Base-by-base conservation (phyloP, 2,797 vertebrate genomes). In the Siniperca undulata region DNA sequence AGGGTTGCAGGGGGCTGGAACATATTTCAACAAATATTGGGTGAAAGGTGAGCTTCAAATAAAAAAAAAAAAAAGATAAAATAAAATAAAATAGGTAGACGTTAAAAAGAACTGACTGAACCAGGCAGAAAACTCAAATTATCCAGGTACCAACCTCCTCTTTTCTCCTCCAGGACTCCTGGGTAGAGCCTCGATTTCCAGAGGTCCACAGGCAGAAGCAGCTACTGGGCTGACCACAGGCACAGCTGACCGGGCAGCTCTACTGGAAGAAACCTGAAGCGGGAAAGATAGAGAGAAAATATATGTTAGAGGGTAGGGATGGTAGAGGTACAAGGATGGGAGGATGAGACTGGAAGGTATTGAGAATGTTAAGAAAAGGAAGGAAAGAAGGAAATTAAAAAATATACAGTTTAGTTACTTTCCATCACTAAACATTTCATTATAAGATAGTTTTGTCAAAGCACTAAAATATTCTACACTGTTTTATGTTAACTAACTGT, bases 111-210 rank as follows among this genome's bases (percentile, higher is more conserved):
- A 67, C 9, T 0, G 9, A 40, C 42, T 50, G 19, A 74, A 72
- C 1, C 2, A 53, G 9, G 5, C 2, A 3, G 7, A 62, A 65
- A 36, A 50, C 0, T 20, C 1, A 30, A 48, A 64, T 52, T 7
- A 34, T 16, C 5, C 7, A n/a, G 58, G 62, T 22, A 90, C 96
- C 53, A 91, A 99, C 98, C 98, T 97, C 92, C 97, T 97, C 88
- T 96, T 97, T 86, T 97, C 97, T 24, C 89, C 92, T 80, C 96
- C 96, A 2, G 97, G 97, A 90, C 96, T 98, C 77, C 95, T 94
- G 65, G 97, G 96, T 69, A 98, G 94, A 86, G 96, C 95, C 88
- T 97, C 97, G 60, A 97, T 97, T 91, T 98, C 97, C 88, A 98
- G 93, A 0, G 97, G 94, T 80, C 94, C 90, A 42, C 97, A 95